Conservation (phyloP, 2,797 vertebrate species). For the Tangara arthus region DNA sequence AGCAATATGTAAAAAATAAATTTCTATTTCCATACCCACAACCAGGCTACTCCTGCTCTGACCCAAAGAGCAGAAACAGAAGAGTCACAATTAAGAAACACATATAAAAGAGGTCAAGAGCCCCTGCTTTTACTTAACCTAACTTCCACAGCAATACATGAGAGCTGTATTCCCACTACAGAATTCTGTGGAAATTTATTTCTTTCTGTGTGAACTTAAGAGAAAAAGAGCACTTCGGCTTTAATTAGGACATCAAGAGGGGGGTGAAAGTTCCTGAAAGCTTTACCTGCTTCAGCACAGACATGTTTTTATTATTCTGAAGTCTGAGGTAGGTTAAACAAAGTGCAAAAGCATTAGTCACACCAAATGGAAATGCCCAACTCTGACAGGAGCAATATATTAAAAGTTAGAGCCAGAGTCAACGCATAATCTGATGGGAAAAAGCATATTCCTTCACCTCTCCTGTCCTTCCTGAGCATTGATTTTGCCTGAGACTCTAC, state of each 20-base stretch:
- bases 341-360: neutral
- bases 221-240: neutral
- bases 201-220: neutral
- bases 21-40: conserved; percentile 14
- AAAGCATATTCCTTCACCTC: neutral
- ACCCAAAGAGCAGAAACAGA: neutral
- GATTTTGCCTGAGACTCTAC: neutral
- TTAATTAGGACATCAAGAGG: neutral
- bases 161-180: neutral
- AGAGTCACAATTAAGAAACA: neutral
- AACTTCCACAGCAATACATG: neutral
- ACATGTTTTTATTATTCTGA: neutral
- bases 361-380: neutral
- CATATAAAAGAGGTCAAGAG: neutral
- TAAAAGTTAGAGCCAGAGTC: neutral
- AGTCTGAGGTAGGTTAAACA: neutral
- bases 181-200: neutral
- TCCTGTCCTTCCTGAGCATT: neutral
- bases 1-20: conserved; percentile 41
- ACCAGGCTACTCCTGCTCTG: neutral
- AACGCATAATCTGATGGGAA: neutral
- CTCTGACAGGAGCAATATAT: neutral
- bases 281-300: neutral
- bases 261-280: neutral
- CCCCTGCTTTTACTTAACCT: neutral